These are phyloP conservation scores for Heliconius eleuchia DNA, from an alignment of 1,140 invertebrate genomes.

Conservation along the genomic window DNA sequence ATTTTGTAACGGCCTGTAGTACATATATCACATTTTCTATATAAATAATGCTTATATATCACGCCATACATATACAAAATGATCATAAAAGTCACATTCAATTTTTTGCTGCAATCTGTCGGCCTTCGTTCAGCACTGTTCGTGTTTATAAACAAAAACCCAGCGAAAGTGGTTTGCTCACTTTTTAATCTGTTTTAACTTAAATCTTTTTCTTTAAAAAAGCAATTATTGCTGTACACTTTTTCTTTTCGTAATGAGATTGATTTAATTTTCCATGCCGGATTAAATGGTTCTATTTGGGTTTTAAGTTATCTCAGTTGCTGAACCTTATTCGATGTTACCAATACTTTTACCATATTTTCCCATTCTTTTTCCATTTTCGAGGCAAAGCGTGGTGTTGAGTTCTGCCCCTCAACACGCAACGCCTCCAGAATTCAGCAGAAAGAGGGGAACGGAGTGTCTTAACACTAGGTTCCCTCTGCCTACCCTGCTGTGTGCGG, in stretches of 20 bases:
- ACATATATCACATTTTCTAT: neutral
- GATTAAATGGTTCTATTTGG: neutral
- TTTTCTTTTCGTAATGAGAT: constrained; percentile 20
- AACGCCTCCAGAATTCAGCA: too few relatives aligned
- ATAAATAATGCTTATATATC: neutral
- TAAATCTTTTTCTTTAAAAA: constrained; percentile 17
- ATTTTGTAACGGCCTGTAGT: neutral
- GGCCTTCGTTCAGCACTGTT: neutral
- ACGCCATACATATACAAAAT: neutral
- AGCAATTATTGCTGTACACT: constrained; percentile 12
- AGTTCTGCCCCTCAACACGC: too few relatives aligned
- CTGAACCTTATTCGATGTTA: neutral
- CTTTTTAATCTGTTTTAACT: constrained; percentile 3
- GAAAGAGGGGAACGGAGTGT: too few relatives aligned
- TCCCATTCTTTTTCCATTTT: too few relatives aligned
- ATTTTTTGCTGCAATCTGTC: constrained; percentile 6
- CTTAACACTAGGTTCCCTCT: too few relatives aligned
- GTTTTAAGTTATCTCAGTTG: neutral
- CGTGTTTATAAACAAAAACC: constrained; percentile 23
- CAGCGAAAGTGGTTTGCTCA: constrained; percentile 25
- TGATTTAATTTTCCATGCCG: constrained; percentile 9
- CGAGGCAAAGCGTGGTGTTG: too few relatives aligned
- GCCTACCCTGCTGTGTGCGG: too few relatives aligned
- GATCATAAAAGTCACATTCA: neutral
- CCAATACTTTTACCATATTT: neutral